Percentiles rank a stretch among this genome's conserved stretches.
These are phyloP conservation scores for Macroteleia sp. DNA, from an alignment of 2,888 invertebrate genomes.

Conservation along the genomic window DNA sequence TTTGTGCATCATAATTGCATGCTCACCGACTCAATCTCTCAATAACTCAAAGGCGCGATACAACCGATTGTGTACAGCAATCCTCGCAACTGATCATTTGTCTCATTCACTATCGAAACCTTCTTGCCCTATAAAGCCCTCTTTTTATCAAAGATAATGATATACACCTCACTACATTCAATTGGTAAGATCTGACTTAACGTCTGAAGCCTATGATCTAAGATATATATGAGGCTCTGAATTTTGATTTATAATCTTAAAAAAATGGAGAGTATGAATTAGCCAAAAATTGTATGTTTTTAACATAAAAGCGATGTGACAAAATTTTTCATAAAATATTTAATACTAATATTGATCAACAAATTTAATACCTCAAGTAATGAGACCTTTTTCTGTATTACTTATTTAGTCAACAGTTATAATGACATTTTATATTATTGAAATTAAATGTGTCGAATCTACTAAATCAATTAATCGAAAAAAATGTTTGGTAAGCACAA, in stretches of 20 bases:
- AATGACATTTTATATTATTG: no score
- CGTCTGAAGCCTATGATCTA: conserved; percentile 17
- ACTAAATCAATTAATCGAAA: no score
- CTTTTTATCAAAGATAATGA: conserved; percentile 42
- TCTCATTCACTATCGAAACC: conserved; percentile 37
- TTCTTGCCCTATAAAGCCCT: conserved; percentile 36
- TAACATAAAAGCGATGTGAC: no score
- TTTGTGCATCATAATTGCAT: conserved; percentile 80
- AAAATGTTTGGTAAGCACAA: no score
- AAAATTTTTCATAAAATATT: no score
- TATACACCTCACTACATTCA: conserved; percentile 25
- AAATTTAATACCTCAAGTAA: no score
- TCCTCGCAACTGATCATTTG: conserved; percentile 46
- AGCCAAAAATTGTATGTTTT: no score
- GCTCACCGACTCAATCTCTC: conserved; percentile 75
- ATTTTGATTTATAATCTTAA: background rate
- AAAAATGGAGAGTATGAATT: no score
- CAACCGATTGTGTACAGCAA: conserved; percentile 66
- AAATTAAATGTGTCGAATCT: no score
- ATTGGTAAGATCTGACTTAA: conserved; percentile 5
- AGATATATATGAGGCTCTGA: background rate
- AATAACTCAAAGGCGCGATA: conserved; percentile 77
- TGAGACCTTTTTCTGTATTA: no score
- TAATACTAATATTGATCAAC: no score
- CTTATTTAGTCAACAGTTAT: no score